phyloP scores from a whole-genome alignment of 2,113 vertebrate genomes.

The Oncorhynchus masou region DNA sequence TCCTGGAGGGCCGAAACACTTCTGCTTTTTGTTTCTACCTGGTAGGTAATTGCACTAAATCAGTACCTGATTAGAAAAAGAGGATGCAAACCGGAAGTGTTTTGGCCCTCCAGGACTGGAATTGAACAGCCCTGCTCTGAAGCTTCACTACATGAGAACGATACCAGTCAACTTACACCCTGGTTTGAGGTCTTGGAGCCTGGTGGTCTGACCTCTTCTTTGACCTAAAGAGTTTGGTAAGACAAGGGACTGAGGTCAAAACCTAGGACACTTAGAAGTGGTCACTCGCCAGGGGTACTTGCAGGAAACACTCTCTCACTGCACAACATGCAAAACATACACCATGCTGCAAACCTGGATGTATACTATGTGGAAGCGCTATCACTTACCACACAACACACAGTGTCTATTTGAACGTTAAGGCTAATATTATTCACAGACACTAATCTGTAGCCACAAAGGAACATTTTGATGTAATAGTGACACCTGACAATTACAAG shows the following conservation, averaged over 20 bases:
- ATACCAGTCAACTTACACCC: slow-evolving; percentile 64
- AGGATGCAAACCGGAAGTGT: too few species aligned
- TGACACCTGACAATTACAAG: not conserved
- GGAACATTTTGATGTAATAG: too few species aligned
- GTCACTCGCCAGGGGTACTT: not conserved
- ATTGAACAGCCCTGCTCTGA: not conserved
- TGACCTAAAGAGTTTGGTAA: slow-evolving; percentile 70
- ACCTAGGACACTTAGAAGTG: slow-evolving; percentile 4
- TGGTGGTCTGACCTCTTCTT: slow-evolving; percentile 76
- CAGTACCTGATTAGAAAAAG: too few species aligned
- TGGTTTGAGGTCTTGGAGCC: slow-evolving; percentile 52
- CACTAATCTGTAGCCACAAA: too few species aligned
- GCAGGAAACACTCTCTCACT: not conserved
- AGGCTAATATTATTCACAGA: not conserved
- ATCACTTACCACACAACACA: not conserved
- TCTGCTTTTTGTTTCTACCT: too few species aligned
- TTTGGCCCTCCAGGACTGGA: too few species aligned
- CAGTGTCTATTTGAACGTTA: not conserved
- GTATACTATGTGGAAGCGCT: not conserved
- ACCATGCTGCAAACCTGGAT: slow-evolving; percentile 45
- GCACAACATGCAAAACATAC: slow-evolving; percentile 34
- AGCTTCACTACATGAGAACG: not conserved
- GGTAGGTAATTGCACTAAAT: too few species aligned
- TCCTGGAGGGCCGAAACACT: too few species aligned
- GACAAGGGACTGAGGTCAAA: slow-evolving; percentile 53